phyloP scores from a whole-genome alignment of 2,888 invertebrate species.

The Xiphydria camelus region DNA sequence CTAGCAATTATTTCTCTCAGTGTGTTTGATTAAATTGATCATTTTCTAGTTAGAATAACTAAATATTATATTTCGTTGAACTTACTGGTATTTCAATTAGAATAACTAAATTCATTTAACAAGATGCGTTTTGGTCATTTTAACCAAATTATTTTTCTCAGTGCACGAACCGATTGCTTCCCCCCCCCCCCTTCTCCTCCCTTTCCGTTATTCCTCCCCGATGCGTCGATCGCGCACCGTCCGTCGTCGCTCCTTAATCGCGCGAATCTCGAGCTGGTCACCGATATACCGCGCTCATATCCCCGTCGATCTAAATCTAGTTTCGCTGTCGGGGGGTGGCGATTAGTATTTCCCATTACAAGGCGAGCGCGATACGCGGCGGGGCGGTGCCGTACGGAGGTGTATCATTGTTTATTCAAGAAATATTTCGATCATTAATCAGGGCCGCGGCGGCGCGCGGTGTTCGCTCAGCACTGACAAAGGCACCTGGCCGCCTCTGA shows the following conservation, averaged over 20 bases:
- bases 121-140: too few relatives aligned
- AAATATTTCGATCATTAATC: slow-evolving; percentile 53
- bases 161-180: too few relatives aligned
- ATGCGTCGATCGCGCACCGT: neutral
- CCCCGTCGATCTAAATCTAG: slow-evolving; percentile 12
- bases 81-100: too few relatives aligned
- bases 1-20: too few relatives aligned
- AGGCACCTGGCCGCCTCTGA: slow-evolving; percentile 32
- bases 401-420: slow-evolving; percentile 49
- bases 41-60: neutral
- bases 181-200: too few relatives aligned
- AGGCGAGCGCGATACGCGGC: too few relatives aligned
- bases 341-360: slow-evolving; percentile 11
- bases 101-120: too few relatives aligned
- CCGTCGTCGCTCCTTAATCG: neutral
- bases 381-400: slow-evolving; percentile 6
- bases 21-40: too few relatives aligned
- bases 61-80: neutral
- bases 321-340: slow-evolving; percentile 7
- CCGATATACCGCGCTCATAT: too few relatives aligned
- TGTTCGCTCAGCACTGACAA: slow-evolving; percentile 23
- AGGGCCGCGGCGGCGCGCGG: slow-evolving; percentile 34
- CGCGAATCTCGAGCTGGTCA: slow-evolving; percentile 1
- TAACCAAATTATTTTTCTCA: too few relatives aligned
- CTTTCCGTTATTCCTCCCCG: neutral